Evolutionary conservation across 2,888 invertebrate genomes (phyloP).

Genomic region (Gari tellinella): DNA sequence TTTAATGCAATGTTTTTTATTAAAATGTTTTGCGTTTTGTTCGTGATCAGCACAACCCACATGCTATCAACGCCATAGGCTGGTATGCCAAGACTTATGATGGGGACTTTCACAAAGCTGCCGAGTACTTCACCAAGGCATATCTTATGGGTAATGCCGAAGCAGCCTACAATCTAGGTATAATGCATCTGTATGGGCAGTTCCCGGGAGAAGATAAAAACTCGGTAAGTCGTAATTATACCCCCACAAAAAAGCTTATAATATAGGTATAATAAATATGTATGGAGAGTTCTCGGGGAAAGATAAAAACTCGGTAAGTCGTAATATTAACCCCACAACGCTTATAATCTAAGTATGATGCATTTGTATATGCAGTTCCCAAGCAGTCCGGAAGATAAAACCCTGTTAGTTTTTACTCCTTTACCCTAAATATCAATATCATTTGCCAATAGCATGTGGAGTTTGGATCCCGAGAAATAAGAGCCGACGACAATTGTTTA

Average conservation of each 20-base stretch:
- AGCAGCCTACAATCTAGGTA: constrained; percentile 81
- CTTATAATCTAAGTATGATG: no score
- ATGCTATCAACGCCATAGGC: constrained; percentile 81
- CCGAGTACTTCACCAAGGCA: constrained; percentile 71
- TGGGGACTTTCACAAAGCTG: constrained; percentile 77
- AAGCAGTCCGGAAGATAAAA: no score
- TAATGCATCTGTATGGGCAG: constrained; percentile 75
- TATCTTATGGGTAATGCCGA: constrained; percentile 74
- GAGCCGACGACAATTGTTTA: no score
- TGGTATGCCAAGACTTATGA: constrained; percentile 80
- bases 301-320: constrained; percentile 68
- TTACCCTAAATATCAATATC: no score
- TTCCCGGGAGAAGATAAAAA: constrained; percentile 71
- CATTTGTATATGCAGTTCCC: no score
- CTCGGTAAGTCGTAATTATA: constrained; percentile 60
- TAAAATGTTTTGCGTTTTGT: no score
- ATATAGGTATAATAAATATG: constrained; percentile 80
- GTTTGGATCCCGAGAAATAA: no score
- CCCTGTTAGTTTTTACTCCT: no score
- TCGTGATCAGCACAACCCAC: constrained; percentile 79
- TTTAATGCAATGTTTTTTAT: no score
- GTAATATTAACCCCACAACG: no score
- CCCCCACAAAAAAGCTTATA: constrained; percentile 75
- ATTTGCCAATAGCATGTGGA: no score
- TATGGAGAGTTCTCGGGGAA: constrained; percentile 72